Evolutionary conservation across 2,797 vertebrate species (phyloP).

Genomic region (Chloroceryle inda): DNA sequence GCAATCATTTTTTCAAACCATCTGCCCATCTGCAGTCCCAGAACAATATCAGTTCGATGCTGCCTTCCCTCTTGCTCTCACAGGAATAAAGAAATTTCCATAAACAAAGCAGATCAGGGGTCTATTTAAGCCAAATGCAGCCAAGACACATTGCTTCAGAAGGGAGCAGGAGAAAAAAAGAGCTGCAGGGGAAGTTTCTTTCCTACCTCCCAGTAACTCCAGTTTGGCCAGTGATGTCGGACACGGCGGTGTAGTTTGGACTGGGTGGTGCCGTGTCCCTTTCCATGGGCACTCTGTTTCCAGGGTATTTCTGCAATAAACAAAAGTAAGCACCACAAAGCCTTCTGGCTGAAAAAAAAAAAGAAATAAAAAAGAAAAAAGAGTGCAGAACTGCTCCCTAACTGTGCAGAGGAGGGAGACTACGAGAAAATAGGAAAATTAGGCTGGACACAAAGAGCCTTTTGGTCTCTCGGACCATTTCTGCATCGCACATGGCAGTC

Average conservation of each 20-base stretch:
- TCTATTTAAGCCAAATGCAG: slow-evolving; percentile 61
- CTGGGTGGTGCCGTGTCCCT: background rate
- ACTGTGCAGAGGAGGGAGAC: background rate
- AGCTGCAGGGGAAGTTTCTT: slow-evolving; percentile 28
- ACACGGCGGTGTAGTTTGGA: background rate
- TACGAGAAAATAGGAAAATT: slow-evolving; percentile 21
- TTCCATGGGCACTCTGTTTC: background rate
- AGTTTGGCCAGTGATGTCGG: slow-evolving; percentile 3
- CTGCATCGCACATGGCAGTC: background rate
- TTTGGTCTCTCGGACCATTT: slow-evolving; percentile 45
- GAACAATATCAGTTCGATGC: slow-evolving; percentile 65
- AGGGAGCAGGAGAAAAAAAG: background rate
- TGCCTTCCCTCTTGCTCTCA: slow-evolving; percentile 46
- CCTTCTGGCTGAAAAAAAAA: background rate
- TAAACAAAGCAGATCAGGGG: slow-evolving; percentile 72
- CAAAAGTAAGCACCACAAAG: background rate
- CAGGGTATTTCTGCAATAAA: slow-evolving; percentile 19
- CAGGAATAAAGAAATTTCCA: slow-evolving; percentile 74
- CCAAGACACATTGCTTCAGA: slow-evolving; percentile 43
- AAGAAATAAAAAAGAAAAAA: background rate
- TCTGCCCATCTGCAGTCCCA: slow-evolving; percentile 70
- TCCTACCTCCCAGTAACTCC: slow-evolving; percentile 25
- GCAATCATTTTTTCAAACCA: slow-evolving; percentile 68
- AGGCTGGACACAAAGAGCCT: slow-evolving; percentile 37
- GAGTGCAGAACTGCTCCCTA: background rate